phyloP scores from a whole-genome alignment of 2,113 vertebrate genomes.

The Nicator chloris region DNA sequence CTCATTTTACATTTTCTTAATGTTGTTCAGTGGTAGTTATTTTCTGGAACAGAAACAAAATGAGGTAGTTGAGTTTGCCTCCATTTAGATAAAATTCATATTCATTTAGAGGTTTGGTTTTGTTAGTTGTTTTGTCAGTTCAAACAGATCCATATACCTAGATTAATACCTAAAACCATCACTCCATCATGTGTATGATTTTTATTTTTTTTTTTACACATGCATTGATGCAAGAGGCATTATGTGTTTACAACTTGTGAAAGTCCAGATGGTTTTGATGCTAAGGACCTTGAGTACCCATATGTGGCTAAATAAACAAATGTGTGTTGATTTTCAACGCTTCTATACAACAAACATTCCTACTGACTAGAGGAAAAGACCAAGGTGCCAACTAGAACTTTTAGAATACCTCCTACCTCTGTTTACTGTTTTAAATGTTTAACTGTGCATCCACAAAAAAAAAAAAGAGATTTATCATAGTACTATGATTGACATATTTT shows the following conservation, averaged over 20 bases:
- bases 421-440: neutral
- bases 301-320: neutral
- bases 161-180: neutral
- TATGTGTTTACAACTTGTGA: neutral
- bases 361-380: neutral
- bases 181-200: neutral
- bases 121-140: neutral
- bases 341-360: neutral
- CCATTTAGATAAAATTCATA: neutral
- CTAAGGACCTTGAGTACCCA: neutral
- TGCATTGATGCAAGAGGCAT: neutral
- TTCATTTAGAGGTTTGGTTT: neutral
- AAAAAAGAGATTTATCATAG: neutral
- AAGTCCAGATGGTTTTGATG: neutral
- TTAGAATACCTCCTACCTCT: neutral
- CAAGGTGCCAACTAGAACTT: neutral
- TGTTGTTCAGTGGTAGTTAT: neutral
- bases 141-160: neutral
- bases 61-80: neutral
- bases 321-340: neutral
- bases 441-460: neutral
- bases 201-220: neutral
- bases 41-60: neutral
- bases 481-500: neutral
- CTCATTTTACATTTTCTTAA: neutral